These are phyloP conservation scores for Watsonalla cultraria DNA, from an alignment of 2,888 invertebrate genomes.

Conservation along the genomic window DNA sequence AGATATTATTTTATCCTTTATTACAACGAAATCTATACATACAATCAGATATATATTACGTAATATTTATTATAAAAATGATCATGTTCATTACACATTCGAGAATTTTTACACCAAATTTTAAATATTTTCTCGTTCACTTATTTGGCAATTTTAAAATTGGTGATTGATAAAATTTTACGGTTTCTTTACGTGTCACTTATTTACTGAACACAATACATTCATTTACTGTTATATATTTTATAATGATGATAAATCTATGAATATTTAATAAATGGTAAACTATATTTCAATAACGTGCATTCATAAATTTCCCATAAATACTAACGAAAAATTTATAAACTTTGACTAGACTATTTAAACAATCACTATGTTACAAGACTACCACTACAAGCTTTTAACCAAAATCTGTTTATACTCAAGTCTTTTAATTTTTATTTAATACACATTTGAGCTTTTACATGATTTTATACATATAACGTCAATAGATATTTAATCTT, in stretches of 20 bases:
- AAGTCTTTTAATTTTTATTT: conserved; percentile 68
- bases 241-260: conserved; percentile 47
- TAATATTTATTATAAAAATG: conserved; percentile 31
- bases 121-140: no score
- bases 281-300: conserved; percentile 43
- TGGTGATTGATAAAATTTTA: no score
- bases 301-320: conserved; percentile 18
- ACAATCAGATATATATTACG: conserved; percentile 51
- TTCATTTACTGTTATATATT: conserved; percentile 34
- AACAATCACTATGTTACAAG: conserved; percentile 59
- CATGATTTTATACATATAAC: conserved; percentile 63
- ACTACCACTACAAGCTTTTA: conserved; percentile 64
- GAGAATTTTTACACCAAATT: background rate
- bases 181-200: conserved; percentile 14
- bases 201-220: conserved; percentile 67
- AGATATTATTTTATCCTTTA: conserved; percentile 44
- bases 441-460: conserved; percentile 71
- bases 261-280: conserved; percentile 37
- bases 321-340: background rate
- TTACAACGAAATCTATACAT: conserved; percentile 72
- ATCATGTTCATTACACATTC: background rate
- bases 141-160: background rate
- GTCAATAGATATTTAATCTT: conserved; percentile 44
- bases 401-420: conserved; percentile 57
- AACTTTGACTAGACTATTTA: conserved; percentile 22